Conservation (phyloP, 1,140 invertebrate genomes). For the Eciton burchellii region DNA sequence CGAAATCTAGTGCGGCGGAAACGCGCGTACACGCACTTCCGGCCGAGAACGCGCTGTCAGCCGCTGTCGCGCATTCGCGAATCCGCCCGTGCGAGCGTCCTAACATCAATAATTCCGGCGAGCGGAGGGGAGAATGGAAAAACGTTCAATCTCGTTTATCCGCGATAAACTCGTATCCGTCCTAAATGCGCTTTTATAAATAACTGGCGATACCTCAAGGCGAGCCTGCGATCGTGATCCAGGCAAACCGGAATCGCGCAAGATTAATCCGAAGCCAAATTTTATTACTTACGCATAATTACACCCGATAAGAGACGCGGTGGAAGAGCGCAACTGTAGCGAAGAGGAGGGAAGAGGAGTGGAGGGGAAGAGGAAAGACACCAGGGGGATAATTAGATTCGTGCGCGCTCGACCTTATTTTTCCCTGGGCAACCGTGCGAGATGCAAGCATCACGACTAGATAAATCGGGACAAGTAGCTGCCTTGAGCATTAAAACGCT, state of each 20-base stretch:
- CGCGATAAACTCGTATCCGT: not conserved
- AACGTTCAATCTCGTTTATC: slow-evolving; percentile 27
- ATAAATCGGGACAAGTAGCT: slow-evolving; percentile 24
- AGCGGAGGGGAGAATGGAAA: slow-evolving; percentile 17
- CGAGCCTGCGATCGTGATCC: slow-evolving; percentile 20
- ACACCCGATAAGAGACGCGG: slow-evolving; percentile 30
- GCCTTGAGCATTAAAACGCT: no score
- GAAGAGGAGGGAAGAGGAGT: not conserved
- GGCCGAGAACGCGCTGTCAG: not conserved
- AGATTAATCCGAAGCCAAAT: not conserved
- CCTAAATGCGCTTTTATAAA: slow-evolving; percentile 3
- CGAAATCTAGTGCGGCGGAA: slow-evolving; percentile 6
- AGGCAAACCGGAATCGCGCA: slow-evolving; percentile 1
- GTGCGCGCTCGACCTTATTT: slow-evolving; percentile 34
- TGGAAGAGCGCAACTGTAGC: not conserved
- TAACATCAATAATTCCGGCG: slow-evolving; percentile 32
- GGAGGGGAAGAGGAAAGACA: not conserved
- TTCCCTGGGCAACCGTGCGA: not conserved
- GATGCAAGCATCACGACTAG: slow-evolving; percentile 8
- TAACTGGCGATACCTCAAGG: slow-evolving; percentile 27
- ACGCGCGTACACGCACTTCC: not conserved
- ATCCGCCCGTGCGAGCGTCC: slow-evolving; percentile 37
- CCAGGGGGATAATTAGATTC: slow-evolving; percentile 40
- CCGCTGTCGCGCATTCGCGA: not conserved
- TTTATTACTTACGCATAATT: slow-evolving; percentile 50